Evolutionary conservation across 1,140 invertebrate species (phyloP).

Genomic region (Sinonovacula constricta): DNA sequence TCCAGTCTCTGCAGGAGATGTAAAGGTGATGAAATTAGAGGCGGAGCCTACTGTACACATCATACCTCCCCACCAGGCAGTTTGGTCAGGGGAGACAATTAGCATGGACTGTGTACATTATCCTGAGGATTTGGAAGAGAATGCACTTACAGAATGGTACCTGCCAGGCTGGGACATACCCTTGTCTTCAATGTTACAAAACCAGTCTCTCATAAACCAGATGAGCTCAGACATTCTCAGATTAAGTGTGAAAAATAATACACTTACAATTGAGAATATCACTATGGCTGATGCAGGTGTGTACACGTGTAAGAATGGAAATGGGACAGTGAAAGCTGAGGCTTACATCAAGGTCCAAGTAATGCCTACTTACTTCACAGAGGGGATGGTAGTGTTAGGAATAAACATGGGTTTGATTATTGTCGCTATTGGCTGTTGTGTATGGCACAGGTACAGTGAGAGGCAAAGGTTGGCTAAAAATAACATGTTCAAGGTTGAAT

Average conservation of each 20-base stretch:
- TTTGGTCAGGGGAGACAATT: not conserved
- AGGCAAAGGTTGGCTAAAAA: no score
- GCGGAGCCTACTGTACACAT: no score
- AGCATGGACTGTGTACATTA: not conserved
- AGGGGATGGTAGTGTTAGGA: not conserved
- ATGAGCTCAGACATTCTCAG: not conserved
- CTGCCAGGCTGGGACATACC: not conserved
- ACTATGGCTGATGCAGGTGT: not conserved
- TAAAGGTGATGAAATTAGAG: no score
- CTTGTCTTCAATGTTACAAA: not conserved
- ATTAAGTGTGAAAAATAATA: not conserved
- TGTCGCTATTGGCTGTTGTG: no score
- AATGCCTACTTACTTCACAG: not conserved
- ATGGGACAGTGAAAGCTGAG: not conserved
- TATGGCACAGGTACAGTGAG: no score
- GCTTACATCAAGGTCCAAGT: not conserved
- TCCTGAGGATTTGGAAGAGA: not conserved
- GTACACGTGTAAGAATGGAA: not conserved
- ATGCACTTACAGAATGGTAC: not conserved
- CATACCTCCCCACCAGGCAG: not conserved
- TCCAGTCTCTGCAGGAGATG: no score
- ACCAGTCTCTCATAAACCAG: not conserved
- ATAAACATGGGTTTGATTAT: not conserved
- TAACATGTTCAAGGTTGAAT: no score
- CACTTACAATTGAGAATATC: not conserved